Evolutionary conservation across 2,113 vertebrate species (phyloP), one percentile per base, ranked within the genome.

Genomic region (Neotoma lepida): DNA sequence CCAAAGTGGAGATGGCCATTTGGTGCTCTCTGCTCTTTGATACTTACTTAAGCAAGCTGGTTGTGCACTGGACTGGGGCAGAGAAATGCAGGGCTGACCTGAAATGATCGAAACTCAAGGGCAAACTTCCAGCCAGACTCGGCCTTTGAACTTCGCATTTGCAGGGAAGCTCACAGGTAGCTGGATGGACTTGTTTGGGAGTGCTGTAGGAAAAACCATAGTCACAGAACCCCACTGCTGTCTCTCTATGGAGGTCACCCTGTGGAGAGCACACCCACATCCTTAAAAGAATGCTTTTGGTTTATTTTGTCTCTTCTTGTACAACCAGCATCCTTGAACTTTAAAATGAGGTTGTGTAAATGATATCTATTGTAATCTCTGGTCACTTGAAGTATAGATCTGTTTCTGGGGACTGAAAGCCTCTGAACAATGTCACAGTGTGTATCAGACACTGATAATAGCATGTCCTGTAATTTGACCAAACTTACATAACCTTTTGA

Each of bases 381-480:
- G 63, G 33, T 56, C 58, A 89, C 71, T 95, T 97, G 68, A 90
- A 95, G 51, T 86, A 15, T 94, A 96, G 94, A 93, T 46, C n/a
- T 74, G 7, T 80, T 51, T 84, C 89, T 86, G 80, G 91, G 80
- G 33, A 88, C 90, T 93, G 7, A 95, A 95, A 58, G 49, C 1
- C 7, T 77, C 46, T 20, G 30, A 54, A 41, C 56, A 49, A 88
- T 71, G 70, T 12, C 78, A 2, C 12, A 88, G 12, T 4, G 17
- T 90, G 24, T 61, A 35, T 97, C 46, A 70, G 66, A 39, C 95
- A 18, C 94, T 90, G 82, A 88, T 90, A 86, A 7, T 54, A 41
- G 33, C 64, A 58, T 96, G 39, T 46, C 8, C 0, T 24, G 15
- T 26, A 2, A 44, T 66, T 51, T 94, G 63, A 70, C 54, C 41